Base-by-base conservation (phyloP, 1,140 invertebrate species). In the Pseudomyrmex pallidus region DNA sequence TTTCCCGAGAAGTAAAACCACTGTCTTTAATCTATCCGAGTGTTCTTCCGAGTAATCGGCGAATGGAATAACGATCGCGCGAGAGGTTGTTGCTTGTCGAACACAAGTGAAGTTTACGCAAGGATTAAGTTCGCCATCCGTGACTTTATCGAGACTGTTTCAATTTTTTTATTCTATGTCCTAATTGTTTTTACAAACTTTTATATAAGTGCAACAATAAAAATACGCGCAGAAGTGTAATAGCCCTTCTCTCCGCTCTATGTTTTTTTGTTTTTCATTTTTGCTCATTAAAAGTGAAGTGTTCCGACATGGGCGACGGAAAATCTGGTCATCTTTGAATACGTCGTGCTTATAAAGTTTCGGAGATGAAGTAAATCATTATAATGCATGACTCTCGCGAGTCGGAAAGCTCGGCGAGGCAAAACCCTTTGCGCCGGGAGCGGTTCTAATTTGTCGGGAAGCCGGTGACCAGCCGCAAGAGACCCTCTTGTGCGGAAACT, bases 361-460 rank as follows among this genome's bases (percentile, higher is more conserved):
- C 3, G 44, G 20, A 46, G 64, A 17, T 56, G 50, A 56, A 35
- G 5, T 35, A 35, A 35, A 35, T 56, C 22, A 57, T 44, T 72
- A 44, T 48, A 78, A 78, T 78, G 54, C 76, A 78, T 59, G 54
- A 78, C 44, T 59, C 35, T 48, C 52, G 35, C 52, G 63, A 10
- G 35, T 20, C 3, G 48, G 35, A 54, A 63, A 56, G 44, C 64
- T 22, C 15, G 44, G 2, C 64, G 10, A 68, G 64, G 70, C 48
- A 66, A 59, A 20, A 78, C 59, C 35, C 64, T 70, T 12, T 20
- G 57, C 46, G 20, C 25, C 20, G 52, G 54, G 9, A 56, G 57
- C 52, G n/a, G 74, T 25, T 13, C 50, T 77, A 83, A 83, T 77
- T 83, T 83, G 62, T 83, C 82, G 57, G 56, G 35, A 35, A 35